A percentile compares a stretch with the other conserved stretches of the same genome.
Evolutionary conservation across 2,888 invertebrate species (phyloP).

Genomic region (Andrena marginata): DNA sequence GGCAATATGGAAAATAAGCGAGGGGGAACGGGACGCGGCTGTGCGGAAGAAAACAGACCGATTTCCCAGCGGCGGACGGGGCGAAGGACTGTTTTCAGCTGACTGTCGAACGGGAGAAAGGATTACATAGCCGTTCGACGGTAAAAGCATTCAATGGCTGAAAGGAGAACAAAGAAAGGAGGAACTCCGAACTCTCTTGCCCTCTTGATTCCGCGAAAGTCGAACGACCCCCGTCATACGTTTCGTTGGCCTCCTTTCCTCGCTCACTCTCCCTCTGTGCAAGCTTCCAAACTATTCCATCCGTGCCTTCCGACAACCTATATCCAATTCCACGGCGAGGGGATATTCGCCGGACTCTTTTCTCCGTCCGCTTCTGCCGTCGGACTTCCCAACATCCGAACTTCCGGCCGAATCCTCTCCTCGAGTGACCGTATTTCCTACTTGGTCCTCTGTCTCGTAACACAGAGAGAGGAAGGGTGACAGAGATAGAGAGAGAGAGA

Average conservation of each 20-base stretch:
- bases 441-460: slow-evolving; percentile 13
- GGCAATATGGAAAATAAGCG: slow-evolving; percentile 73
- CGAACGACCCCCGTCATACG: slow-evolving; percentile 62
- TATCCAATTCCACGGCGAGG: slow-evolving; percentile 20
- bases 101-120: slow-evolving; percentile 54
- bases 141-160: slow-evolving; percentile 34
- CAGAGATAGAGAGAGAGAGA: no score
- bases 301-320: slow-evolving; percentile 32
- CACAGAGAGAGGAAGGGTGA: no score
- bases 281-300: slow-evolving; percentile 37
- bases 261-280: neutral
- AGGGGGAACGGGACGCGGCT: slow-evolving; percentile 15
- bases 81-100: slow-evolving; percentile 43
- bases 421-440: slow-evolving; percentile 51
- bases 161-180: slow-evolving; percentile 19
- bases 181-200: slow-evolving; percentile 4
- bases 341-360: slow-evolving; percentile 24
- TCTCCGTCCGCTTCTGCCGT: neutral
- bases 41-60: slow-evolving; percentile 8
- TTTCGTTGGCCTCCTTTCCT: slow-evolving; percentile 34
- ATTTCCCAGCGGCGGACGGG: neutral
- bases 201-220: slow-evolving; percentile 63
- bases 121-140: slow-evolving; percentile 25
- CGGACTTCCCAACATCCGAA: slow-evolving; percentile 12
- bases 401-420: slow-evolving; percentile 32